phyloP scores from a whole-genome alignment of 35 echinoderm and acorn worm genomes.

The Ophioderma brevispina region DNA sequence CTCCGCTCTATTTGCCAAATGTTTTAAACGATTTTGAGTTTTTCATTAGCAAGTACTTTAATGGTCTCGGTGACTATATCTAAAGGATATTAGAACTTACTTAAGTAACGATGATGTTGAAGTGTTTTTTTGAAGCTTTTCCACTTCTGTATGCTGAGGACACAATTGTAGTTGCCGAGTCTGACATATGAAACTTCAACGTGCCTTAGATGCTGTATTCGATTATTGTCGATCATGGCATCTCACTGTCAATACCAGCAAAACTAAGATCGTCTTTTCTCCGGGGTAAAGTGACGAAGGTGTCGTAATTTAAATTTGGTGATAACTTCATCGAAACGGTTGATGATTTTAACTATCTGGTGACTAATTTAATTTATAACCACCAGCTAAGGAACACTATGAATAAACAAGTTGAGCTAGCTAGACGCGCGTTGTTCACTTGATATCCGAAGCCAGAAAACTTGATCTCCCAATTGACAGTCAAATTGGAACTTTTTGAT shows the following conservation, averaged over 20 bases:
- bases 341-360: not conserved
- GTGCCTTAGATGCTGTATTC: not conserved
- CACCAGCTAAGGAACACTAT: not conserved
- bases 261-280: constrained; percentile 9
- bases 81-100: not conserved
- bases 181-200: not conserved
- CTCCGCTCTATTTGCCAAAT: not conserved
- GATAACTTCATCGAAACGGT: not conserved
- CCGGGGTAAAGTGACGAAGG: not conserved
- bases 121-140: not conserved
- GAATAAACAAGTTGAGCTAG: not conserved
- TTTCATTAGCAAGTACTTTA: not conserved
- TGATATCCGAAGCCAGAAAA: not conserved
- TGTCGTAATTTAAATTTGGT: not conserved
- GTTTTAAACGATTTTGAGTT: not conserved
- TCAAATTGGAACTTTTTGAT: not conserved
- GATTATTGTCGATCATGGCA: constrained; percentile 5
- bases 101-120: not conserved
- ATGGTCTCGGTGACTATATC: not conserved
- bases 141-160: not conserved
- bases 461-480: not conserved
- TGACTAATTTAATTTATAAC: not conserved
- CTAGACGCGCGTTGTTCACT: not conserved
- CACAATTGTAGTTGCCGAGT: not conserved
- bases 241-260: constrained; percentile 14